Percentiles rank a stretch among this genome's conserved stretches.
Conservation (phyloP, 2,113 vertebrate species). For the Misgurnus anguillicaudatus region DNA sequence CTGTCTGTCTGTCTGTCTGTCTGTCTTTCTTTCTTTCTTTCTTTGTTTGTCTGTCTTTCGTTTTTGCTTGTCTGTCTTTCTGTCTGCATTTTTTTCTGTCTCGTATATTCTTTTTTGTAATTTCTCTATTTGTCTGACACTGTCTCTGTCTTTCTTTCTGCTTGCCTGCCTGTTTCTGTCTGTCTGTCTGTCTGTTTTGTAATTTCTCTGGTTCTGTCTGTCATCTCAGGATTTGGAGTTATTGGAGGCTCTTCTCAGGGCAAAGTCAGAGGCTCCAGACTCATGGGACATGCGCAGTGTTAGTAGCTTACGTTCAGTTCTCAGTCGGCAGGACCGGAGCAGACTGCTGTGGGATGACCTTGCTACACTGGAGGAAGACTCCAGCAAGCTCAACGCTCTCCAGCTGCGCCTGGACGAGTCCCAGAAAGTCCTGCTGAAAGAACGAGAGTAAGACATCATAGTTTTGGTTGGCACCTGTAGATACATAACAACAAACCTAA, state of each 20-base stretch:
- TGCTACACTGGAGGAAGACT: conserved; percentile 80
- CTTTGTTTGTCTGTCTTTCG: neutral
- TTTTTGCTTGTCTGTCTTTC: neutral
- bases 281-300: conserved; percentile 78
- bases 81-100: neutral
- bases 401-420: conserved; percentile 94
- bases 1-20: too few species aligned
- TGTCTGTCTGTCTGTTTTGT: neutral
- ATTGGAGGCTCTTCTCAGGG: conserved; percentile 79
- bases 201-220: neutral
- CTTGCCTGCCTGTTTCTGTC: neutral
- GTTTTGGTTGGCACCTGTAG: neutral
- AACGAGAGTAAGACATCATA: conserved; percentile 78
- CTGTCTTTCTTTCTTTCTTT: too few species aligned
- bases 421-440: conserved; percentile 91
- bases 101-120: neutral
- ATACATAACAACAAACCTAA: neutral
- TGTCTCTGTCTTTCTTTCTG: neutral
- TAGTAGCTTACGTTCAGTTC: conserved; percentile 68
- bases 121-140: neutral
- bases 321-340: conserved; percentile 84
- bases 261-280: conserved; percentile 75
- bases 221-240: conserved; percentile 82
- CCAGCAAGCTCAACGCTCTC: conserved; percentile 86
- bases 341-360: conserved; percentile 88